Conservation (phyloP, 2,888 invertebrate genomes). For the Aquatica leii region DNA sequence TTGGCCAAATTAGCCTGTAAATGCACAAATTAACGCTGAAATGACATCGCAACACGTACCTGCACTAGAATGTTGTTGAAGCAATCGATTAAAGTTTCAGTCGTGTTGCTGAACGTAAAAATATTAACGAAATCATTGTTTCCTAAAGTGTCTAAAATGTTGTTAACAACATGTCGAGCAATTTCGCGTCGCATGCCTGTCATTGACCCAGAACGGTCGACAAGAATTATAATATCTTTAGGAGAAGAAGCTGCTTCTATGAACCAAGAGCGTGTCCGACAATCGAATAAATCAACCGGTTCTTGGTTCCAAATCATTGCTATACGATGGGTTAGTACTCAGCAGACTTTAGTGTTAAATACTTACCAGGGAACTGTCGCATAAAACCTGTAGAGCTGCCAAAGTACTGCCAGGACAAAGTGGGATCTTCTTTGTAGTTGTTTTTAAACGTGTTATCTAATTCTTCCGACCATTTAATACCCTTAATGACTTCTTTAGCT, state of each 20-base stretch:
- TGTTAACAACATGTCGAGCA: constrained; percentile 85
- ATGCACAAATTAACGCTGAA: constrained; percentile 17
- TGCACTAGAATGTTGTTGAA: constrained; percentile 90
- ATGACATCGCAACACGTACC: constrained; percentile 63
- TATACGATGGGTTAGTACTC: constrained; percentile 38
- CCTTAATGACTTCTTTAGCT: constrained; percentile 87
- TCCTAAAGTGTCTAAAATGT: constrained; percentile 93
- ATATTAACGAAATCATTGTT: constrained; percentile 99
- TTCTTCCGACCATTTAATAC: constrained; percentile 95
- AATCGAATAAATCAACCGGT: constrained; percentile 93
- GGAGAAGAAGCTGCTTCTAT: constrained; percentile 98
- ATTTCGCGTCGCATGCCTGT: constrained; percentile 81
- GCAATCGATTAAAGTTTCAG: constrained; percentile 85
- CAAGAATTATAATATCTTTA: constrained; percentile 83
- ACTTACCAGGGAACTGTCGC: constrained; percentile 91
- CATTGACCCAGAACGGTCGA: constrained; percentile 76
- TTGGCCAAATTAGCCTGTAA: constrained; percentile 85
- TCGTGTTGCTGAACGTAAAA: constrained; percentile 86
- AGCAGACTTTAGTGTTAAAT: background rate
- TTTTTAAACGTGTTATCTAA: constrained; percentile 88
- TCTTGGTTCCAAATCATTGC: constrained; percentile 83
- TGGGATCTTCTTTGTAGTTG: constrained; percentile 86
- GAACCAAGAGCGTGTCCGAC: constrained; percentile 94
- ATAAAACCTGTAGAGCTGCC: constrained; percentile 97
- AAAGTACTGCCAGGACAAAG: constrained; percentile 97